These are phyloP conservation scores for Myotis daubentonii DNA, from an alignment of 2,797 vertebrate species.

Conservation along the genomic window DNA sequence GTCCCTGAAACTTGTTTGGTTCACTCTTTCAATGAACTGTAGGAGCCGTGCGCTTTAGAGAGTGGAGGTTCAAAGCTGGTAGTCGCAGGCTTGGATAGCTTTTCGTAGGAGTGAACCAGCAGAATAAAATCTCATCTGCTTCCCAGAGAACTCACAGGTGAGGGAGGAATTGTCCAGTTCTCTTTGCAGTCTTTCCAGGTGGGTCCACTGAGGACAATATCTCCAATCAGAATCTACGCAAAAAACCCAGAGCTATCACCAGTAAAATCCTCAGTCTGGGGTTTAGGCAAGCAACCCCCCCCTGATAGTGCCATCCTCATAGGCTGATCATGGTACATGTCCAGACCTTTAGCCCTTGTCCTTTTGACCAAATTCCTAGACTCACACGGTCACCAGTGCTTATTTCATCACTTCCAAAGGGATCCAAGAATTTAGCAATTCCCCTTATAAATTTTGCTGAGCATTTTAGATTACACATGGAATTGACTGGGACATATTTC, in stretches of 20 bases:
- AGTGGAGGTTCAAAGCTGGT: not conserved
- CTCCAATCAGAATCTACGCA: not conserved
- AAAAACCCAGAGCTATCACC: not conserved
- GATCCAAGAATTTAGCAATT: not conserved
- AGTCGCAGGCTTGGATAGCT: slow-evolving; percentile 71
- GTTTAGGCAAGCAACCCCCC: slow-evolving; percentile 46
- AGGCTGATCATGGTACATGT: slow-evolving; percentile 58
- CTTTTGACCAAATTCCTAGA: slow-evolving; percentile 59
- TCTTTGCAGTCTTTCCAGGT: not conserved
- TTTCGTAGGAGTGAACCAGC: slow-evolving; percentile 73
- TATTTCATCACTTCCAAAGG: slow-evolving; percentile 50
- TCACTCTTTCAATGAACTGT: not conserved
- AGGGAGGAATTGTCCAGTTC: slow-evolving; percentile 24
- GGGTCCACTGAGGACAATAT: slow-evolving; percentile 7
- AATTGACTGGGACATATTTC: not conserved
- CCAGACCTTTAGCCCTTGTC: slow-evolving; percentile 70
- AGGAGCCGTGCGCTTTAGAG: not conserved
- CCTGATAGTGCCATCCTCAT: slow-evolving; percentile 50
- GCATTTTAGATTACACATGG: not conserved
- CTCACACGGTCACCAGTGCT: not conserved
- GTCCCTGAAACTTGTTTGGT: not conserved
- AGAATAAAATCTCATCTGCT: slow-evolving; percentile 72
- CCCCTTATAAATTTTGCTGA: not conserved
- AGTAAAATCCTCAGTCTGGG: not conserved
- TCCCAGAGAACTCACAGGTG: slow-evolving; percentile 66